phyloP scores from a whole-genome alignment of 2,113 vertebrate genomes.

The Urocynchramus pylzowi region DNA sequence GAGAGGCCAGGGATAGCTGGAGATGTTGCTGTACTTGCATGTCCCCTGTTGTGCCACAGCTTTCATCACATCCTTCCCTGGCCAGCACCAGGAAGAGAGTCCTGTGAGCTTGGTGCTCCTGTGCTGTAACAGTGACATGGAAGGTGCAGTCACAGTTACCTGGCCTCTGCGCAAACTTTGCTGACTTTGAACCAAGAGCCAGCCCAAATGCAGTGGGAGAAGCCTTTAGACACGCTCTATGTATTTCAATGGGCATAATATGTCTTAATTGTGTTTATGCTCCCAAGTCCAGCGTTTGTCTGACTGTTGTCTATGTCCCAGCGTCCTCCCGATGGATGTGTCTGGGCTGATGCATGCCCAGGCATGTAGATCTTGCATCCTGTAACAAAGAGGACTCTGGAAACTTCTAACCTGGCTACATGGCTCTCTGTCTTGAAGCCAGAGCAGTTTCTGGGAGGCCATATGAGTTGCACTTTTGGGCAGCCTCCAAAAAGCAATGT shows the following conservation, averaged over 20 bases:
- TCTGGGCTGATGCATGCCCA: background rate
- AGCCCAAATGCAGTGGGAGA: background rate
- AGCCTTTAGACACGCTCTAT: background rate
- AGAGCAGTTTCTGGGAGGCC: background rate
- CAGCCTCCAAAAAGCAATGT: background rate
- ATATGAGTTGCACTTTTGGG: background rate
- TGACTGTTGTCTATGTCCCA: background rate
- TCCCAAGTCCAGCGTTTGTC: background rate
- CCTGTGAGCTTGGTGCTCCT: background rate
- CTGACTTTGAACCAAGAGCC: background rate
- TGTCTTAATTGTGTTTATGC: background rate
- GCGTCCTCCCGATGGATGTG: accelerated
- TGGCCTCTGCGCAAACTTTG: background rate
- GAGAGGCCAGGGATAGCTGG: background rate
- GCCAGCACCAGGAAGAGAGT: accelerated
- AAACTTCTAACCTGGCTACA: background rate
- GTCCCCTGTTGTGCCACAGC: background rate
- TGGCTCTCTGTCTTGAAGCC: background rate
- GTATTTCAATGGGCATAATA: background rate
- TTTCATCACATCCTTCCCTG: background rate
- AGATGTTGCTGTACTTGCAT: background rate
- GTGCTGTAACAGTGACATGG: accelerated
- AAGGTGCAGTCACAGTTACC: background rate
- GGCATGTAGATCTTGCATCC: background rate
- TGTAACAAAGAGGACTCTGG: background rate